These are phyloP conservation scores for Progne subis DNA, from an alignment of 2,113 vertebrate species.

Conservation along the genomic window DNA sequence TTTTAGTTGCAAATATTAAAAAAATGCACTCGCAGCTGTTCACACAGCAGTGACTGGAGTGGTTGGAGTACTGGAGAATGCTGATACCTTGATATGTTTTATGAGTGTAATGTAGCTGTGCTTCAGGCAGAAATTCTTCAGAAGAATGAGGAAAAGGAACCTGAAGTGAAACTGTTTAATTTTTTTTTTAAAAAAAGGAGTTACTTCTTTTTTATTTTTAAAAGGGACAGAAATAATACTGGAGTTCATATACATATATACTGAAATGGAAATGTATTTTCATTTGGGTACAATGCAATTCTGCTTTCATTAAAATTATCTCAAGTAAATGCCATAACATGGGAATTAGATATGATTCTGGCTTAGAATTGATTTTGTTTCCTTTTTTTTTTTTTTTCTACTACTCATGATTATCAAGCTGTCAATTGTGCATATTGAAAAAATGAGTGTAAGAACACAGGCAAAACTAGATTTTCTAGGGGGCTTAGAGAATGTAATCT, in stretches of 20 bases:
- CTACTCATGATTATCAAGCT: background rate
- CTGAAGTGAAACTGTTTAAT: background rate
- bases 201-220: background rate
- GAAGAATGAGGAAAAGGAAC: conserved; percentile 22
- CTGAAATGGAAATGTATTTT: background rate
- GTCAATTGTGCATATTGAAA: background rate
- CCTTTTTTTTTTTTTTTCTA: background rate
- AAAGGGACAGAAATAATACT: background rate
- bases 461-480: background rate
- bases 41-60: conserved; percentile 9
- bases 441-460: background rate
- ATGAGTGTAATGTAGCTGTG: conserved; percentile 13
- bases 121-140: conserved; percentile 63
- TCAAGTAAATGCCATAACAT: background rate
- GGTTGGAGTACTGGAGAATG: conserved; percentile 15
- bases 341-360: background rate
- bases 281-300: background rate
- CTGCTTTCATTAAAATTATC: background rate
- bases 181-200: background rate
- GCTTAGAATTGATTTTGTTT: background rate
- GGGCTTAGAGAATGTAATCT: background rate
- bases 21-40: conserved; percentile 56
- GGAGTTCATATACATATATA: background rate
- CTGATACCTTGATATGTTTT: conserved; percentile 52
- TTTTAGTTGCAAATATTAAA: conserved; percentile 33